Evolutionary conservation across 2,113 vertebrate species (phyloP).

Genomic region (Protobothrops mucrosquamatus): DNA sequence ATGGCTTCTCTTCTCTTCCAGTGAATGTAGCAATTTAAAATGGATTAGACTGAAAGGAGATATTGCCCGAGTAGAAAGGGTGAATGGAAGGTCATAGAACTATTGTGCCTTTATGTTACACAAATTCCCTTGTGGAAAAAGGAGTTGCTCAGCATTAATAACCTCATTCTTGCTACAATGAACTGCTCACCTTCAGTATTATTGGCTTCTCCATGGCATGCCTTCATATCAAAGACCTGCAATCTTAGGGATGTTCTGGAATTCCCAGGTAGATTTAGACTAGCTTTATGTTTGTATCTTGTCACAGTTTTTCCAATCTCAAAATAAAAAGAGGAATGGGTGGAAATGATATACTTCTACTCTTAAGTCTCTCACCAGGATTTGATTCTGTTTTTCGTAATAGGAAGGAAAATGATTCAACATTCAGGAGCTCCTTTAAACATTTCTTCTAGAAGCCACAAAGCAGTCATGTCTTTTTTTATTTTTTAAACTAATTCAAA

Average conservation of each 20-base stretch:
- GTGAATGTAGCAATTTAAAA: background rate
- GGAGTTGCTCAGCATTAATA: background rate
- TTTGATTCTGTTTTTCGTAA: background rate
- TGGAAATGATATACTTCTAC: background rate
- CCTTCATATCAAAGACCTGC: background rate
- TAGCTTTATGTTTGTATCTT: background rate
- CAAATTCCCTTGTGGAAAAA: slow-evolving; percentile 8
- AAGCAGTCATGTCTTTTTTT: background rate
- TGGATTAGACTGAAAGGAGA: background rate
- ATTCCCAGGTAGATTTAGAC: background rate
- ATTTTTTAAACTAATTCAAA: background rate
- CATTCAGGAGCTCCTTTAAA: background rate
- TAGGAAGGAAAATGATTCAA: background rate
- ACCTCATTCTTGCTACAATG: background rate
- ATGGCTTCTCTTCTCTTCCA: background rate
- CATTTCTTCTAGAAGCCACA: background rate
- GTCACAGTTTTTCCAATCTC: background rate
- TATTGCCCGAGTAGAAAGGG: background rate
- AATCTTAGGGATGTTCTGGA: background rate
- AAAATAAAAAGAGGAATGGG: background rate
- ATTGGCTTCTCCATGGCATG: background rate
- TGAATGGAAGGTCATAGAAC: slow-evolving; percentile 34
- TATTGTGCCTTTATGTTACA: slow-evolving; percentile 5
- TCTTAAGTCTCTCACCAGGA: background rate
- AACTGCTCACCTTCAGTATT: slow-evolving; percentile 13